phyloP scores from a whole-genome alignment of 2,113 vertebrate species.

The Siphamia tubifer region DNA sequence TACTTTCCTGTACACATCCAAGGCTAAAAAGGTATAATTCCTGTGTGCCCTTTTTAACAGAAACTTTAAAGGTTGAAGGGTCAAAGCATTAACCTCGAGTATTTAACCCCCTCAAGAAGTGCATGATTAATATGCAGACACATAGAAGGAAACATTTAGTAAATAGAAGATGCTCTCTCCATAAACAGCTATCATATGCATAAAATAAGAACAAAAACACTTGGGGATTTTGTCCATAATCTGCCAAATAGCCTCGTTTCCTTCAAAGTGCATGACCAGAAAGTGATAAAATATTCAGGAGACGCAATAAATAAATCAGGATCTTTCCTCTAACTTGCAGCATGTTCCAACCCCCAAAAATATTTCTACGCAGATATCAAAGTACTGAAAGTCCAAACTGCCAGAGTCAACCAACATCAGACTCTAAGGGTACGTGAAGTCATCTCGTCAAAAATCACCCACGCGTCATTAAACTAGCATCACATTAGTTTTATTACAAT shows the following conservation, averaged over 20 bases:
- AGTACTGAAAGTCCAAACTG: neutral
- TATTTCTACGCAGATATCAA: neutral
- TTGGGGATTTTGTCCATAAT: neutral
- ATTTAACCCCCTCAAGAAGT: too few species aligned
- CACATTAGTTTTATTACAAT: too few species aligned
- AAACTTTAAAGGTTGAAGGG: slow-evolving; percentile 10
- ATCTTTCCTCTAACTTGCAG: slow-evolving; percentile 28
- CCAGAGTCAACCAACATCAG: neutral
- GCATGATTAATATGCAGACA: too few species aligned
- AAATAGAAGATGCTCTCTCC: too few species aligned
- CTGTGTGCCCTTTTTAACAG: neutral
- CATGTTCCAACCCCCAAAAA: neutral
- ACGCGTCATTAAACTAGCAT: too few species aligned
- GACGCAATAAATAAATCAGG: slow-evolving; percentile 16
- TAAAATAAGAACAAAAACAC: neutral
- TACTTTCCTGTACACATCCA: neutral
- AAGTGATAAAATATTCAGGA: slow-evolving; percentile 27
- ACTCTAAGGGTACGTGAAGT: too few species aligned
- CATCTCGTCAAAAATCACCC: too few species aligned
- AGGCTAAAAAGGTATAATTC: neutral
- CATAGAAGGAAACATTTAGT: too few species aligned
- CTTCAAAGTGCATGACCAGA: neutral
- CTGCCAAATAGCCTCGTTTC: slow-evolving; percentile 1
- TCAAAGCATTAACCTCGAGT: too few species aligned
- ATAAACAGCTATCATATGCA: too few species aligned